A percentile compares a stretch with the other conserved stretches of the same genome.
Evolutionary conservation across 64 coral and sea anemone species (phyloP).

Genomic region (Acropora tenuis): DNA sequence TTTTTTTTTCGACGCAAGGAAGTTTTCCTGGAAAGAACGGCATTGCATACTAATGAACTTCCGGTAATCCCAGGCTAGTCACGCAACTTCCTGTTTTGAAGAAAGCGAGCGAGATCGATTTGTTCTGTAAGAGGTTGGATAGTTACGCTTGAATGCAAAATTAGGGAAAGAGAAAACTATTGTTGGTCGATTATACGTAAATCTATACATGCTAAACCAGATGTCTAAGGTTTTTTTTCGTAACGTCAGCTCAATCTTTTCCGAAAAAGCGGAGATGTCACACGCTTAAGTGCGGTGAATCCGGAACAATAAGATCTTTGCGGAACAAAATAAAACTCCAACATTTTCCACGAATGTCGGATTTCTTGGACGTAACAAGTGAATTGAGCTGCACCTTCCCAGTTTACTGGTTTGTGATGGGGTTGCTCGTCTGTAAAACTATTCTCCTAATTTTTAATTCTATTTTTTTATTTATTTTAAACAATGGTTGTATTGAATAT

Average conservation of each 20-base stretch:
- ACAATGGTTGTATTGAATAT: background rate
- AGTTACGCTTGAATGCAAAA: too few relatives aligned
- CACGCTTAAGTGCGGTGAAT: too few relatives aligned
- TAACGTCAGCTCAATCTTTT: too few relatives aligned
- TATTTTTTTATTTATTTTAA: background rate
- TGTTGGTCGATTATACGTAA: too few relatives aligned
- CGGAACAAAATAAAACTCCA: background rate
- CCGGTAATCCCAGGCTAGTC: conserved; percentile 2
- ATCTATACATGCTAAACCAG: too few relatives aligned
- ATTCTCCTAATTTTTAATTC: background rate
- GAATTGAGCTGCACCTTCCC: background rate
- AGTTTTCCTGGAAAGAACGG: conserved; percentile 24
- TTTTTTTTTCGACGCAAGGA: too few relatives aligned
- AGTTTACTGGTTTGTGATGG: background rate
- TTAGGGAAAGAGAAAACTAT: too few relatives aligned
- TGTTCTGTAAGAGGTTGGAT: background rate
- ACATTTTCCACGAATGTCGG: background rate
- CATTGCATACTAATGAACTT: conserved; percentile 21
- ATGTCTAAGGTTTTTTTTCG: too few relatives aligned
- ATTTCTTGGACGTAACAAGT: background rate
- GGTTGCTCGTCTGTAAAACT: background rate
- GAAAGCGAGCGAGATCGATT: background rate
- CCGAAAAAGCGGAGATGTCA: too few relatives aligned
- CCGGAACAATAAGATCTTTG: background rate
- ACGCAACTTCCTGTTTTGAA: conserved; percentile 30